Conservation (phyloP, 2,797 vertebrate genomes). For the Neosalanx taihuensis region DNA sequence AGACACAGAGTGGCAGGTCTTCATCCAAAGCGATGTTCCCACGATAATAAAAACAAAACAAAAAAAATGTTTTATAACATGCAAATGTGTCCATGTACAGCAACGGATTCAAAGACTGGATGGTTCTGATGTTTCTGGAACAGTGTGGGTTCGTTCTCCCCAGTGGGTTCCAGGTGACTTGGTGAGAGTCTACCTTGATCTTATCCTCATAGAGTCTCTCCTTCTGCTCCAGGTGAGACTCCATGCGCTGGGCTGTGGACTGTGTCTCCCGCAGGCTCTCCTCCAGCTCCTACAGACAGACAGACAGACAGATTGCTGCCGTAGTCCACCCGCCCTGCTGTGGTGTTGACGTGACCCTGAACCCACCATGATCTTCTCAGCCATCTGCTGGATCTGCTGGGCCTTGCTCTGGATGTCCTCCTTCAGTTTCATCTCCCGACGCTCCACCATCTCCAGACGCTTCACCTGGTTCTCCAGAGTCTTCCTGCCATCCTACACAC, state of each 20-base stretch:
- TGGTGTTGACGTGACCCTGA: neutral
- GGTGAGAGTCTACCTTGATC: slow-evolving; percentile 80
- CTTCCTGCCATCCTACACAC: slow-evolving; percentile 89
- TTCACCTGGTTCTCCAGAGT: slow-evolving; percentile 98
- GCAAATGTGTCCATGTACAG: too few relatives aligned
- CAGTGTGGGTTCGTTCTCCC: slow-evolving; percentile 38
- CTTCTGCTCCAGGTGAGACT: slow-evolving; percentile 92
- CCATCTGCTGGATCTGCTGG: slow-evolving; percentile 99
- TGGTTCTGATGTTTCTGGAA: neutral
- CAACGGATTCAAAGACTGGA: neutral
- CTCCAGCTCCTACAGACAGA: slow-evolving; percentile 85
- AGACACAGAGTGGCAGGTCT: too few relatives aligned
- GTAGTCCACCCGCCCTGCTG: neutral
- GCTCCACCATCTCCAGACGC: slow-evolving; percentile 93
- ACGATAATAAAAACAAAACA: neutral
- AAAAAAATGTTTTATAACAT: too few relatives aligned
- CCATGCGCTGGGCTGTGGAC: slow-evolving; percentile 84
- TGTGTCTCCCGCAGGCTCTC: slow-evolving; percentile 92
- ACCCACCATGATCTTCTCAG: slow-evolving; percentile 96
- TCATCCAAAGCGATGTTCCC: neutral
- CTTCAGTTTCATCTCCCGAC: slow-evolving; percentile 95
- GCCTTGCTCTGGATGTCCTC: slow-evolving; percentile 98
- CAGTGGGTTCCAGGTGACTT: neutral
- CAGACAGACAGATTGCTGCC: neutral
- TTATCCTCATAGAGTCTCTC: slow-evolving; percentile 95